A percentile compares a stretch with the other conserved stretches of the same genome.
Evolutionary conservation across 2,113 vertebrate genomes (phyloP).

Genomic region (Arenaria interpres): DNA sequence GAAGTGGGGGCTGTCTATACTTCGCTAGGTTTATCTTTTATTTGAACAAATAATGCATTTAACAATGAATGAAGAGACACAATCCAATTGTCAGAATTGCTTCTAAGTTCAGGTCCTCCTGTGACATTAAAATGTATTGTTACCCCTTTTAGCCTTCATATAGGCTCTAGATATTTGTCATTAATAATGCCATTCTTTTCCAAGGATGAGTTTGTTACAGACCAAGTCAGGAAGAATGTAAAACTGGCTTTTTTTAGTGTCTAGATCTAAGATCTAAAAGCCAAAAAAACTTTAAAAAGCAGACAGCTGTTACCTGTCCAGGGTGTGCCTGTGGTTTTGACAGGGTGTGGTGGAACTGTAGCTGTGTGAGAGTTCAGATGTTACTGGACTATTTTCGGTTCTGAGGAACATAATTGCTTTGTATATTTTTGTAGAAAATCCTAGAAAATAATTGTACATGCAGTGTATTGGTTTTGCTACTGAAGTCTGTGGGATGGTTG

Average conservation of each 20-base stretch:
- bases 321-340: neutral
- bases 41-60: neutral
- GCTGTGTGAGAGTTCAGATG: neutral
- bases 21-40: neutral
- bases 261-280: neutral
- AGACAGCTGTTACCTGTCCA: neutral
- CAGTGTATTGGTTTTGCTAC: neutral
- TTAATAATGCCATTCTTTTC: neutral
- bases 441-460: neutral
- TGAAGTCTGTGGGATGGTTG: neutral
- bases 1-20: neutral
- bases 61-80: neutral
- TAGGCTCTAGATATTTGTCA: neutral
- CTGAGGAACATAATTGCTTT: neutral
- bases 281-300: neutral
- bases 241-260: neutral
- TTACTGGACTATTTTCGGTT: neutral
- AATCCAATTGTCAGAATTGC: neutral
- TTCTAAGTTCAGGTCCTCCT: neutral
- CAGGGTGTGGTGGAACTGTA: neutral
- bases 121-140: neutral
- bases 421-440: neutral
- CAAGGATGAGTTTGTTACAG: neutral
- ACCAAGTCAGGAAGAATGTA: neutral
- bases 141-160: neutral